These are phyloP conservation scores for Serripes groenlandicus DNA, from an alignment of 2,888 invertebrate species.

Conservation along the genomic window DNA sequence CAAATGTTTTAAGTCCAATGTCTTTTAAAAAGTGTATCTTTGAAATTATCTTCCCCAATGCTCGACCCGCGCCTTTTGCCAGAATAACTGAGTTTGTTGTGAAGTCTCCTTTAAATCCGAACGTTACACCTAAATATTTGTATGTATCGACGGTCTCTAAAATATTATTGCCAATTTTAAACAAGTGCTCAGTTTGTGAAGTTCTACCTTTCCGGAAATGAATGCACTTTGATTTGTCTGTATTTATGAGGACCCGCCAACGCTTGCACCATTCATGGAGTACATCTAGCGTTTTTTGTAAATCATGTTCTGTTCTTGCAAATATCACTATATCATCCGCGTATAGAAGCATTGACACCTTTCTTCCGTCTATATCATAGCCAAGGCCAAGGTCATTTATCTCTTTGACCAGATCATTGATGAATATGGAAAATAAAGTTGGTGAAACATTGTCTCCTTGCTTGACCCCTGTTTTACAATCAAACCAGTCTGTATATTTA, in stretches of 20 bases:
- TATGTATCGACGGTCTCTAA: slow-evolving; percentile 31
- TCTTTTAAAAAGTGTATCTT: slow-evolving; percentile 39
- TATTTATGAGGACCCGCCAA: too few relatives aligned
- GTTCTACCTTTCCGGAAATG: slow-evolving; percentile 17
- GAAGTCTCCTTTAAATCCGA: slow-evolving; percentile 33
- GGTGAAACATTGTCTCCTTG: slow-evolving; percentile 43
- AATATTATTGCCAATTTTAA: slow-evolving; percentile 37
- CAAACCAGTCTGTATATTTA: slow-evolving; percentile 36
- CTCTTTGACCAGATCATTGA: slow-evolving; percentile 29
- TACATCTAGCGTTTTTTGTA: slow-evolving; percentile 30
- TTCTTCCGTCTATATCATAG: slow-evolving; percentile 10
- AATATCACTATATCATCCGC: slow-evolving; percentile 43
- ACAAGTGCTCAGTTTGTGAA: slow-evolving; percentile 18
- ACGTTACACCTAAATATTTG: slow-evolving; percentile 50
- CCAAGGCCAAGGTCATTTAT: slow-evolving; percentile 31
- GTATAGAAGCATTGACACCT: slow-evolving; percentile 26
- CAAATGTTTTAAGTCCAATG: slow-evolving; percentile 36
- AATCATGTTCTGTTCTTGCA: slow-evolving; percentile 12
- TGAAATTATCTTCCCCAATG: slow-evolving; percentile 23
- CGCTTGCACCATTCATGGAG: slow-evolving; percentile 46
- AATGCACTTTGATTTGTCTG: slow-evolving; percentile 18
- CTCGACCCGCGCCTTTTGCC: slow-evolving; percentile 31
- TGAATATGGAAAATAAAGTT: slow-evolving; percentile 41
- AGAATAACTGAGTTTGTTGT: not conserved
- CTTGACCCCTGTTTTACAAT: slow-evolving; percentile 15